Percentiles rank a stretch among this genome's conserved stretches.
Conservation (phyloP, 2,113 vertebrate species). For the Pheucticus melanocephalus region DNA sequence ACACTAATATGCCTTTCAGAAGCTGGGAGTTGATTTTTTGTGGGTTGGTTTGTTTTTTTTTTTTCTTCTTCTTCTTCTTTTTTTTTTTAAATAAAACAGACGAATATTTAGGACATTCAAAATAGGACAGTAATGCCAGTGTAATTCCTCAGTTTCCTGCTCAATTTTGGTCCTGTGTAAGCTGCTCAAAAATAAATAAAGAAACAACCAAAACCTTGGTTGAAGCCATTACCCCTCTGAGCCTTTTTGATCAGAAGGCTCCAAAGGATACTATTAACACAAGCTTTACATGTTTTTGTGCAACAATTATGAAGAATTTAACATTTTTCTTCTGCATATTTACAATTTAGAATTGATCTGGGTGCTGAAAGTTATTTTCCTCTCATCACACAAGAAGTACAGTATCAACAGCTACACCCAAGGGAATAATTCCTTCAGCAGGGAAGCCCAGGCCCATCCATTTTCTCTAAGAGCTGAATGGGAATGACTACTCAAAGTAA, state of each 20-base stretch:
- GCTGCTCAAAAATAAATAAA: background rate
- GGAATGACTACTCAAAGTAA: constrained; percentile 60
- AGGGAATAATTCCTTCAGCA: constrained; percentile 12
- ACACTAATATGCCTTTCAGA: background rate
- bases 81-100: background rate
- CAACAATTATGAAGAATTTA: background rate
- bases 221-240: background rate
- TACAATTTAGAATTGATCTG: background rate
- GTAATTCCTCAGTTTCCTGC: background rate
- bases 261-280: background rate
- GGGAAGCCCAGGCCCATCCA: constrained; percentile 10
- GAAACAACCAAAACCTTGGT: background rate
- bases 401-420: constrained; percentile 18
- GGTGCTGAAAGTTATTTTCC: constrained; percentile 9
- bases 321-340: constrained; percentile 19
- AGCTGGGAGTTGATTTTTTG: background rate
- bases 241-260: background rate
- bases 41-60: too few species aligned
- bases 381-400: background rate
- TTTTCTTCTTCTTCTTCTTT: accelerated
- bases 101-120: background rate
- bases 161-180: background rate
- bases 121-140: background rate
- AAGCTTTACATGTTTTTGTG: background rate
- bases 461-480: constrained; percentile 41